Evolutionary conservation across 2,888 invertebrate genomes (phyloP).

Genomic region (Volucella inanis): DNA sequence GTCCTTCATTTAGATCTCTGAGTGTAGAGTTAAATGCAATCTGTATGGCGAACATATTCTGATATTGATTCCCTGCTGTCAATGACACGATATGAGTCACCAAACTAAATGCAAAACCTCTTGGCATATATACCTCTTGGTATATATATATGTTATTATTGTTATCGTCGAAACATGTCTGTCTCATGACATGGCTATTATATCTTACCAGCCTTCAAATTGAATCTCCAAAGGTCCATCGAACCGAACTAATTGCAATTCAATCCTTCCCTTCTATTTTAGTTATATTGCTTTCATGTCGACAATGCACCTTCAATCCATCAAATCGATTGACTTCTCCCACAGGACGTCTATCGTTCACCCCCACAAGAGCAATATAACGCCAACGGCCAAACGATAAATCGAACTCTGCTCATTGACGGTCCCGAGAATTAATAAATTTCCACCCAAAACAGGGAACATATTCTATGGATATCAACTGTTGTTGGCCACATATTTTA

Average conservation of each 20-base stretch:
- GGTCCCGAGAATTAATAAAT: conserved; percentile 72
- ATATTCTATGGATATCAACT: conserved; percentile 66
- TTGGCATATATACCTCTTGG: too few species aligned
- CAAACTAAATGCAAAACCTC: too few species aligned
- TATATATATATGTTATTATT: too few species aligned
- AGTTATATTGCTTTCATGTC: conserved; percentile 26
- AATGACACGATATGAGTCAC: too few species aligned
- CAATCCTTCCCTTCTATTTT: conserved; percentile 2
- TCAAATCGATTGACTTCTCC: conserved; percentile 73
- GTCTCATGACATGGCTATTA: neutral
- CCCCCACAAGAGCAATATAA: conserved; percentile 18
- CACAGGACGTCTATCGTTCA: conserved; percentile 51
- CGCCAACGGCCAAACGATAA: conserved; percentile 62
- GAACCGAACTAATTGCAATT: too few species aligned
- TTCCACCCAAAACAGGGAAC: conserved; percentile 63
- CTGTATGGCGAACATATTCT: too few species aligned
- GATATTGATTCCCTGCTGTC: too few species aligned
- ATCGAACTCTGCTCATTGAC: conserved; percentile 70
- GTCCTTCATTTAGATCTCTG: too few species aligned
- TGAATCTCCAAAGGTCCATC: conserved; percentile 16
- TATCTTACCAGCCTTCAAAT: conserved; percentile 3
- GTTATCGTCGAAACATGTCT: too few species aligned
- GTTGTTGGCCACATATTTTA: conserved; percentile 25
- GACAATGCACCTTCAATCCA: conserved; percentile 33
- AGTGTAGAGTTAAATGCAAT: too few species aligned